Conservation (phyloP, 2,797 vertebrate species). For the Catharus ustulatus region DNA sequence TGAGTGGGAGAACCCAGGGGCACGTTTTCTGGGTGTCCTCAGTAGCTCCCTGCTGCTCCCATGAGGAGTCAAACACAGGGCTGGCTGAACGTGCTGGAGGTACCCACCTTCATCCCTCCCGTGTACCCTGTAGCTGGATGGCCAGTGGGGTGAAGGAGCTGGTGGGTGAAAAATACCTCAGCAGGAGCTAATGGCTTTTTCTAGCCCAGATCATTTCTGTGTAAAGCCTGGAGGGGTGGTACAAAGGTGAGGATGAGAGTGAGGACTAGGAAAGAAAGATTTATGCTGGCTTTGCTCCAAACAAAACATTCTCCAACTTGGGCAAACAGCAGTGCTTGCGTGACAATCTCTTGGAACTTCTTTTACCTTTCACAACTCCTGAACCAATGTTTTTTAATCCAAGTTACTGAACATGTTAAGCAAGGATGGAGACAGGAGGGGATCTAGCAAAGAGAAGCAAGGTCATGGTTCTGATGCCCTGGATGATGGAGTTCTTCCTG, state of each 20-base stretch:
- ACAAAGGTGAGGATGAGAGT: neutral
- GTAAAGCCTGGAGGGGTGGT: neutral
- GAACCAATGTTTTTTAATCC: neutral
- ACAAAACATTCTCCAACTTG: neutral
- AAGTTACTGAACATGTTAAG: neutral
- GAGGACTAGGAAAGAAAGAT: neutral
- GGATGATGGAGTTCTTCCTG: neutral
- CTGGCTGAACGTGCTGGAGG: neutral
- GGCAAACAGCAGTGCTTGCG: accelerated
- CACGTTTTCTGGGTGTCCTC: neutral
- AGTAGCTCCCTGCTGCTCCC: neutral
- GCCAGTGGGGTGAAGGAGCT: neutral
- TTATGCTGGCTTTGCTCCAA: neutral
- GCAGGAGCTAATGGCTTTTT: neutral
- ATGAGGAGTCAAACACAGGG: neutral
- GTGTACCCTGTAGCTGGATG: neutral
- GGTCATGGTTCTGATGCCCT: neutral
- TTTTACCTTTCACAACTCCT: neutral
- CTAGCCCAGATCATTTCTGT: neutral
- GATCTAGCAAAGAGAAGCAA: neutral
- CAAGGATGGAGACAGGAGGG: neutral
- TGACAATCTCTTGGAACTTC: neutral
- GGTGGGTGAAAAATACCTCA: neutral
- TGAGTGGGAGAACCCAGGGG: neutral
- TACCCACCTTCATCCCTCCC: neutral